phyloP scores from a whole-genome alignment of 1,140 invertebrate genomes.

The Dolichoris vasculosae region DNA sequence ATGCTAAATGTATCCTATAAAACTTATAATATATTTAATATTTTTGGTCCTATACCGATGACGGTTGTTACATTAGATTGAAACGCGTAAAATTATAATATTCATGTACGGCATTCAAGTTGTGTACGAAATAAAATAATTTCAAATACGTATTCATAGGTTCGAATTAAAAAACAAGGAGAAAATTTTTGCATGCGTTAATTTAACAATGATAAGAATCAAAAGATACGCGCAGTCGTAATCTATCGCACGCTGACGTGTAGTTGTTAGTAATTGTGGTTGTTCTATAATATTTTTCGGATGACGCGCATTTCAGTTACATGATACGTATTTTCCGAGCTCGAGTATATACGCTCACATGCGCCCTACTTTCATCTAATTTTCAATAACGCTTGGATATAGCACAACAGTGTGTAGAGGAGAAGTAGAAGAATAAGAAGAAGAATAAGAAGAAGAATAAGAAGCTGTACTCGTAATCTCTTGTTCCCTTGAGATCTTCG shows the following conservation, averaged over 20 bases:
- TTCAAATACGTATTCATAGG: too few relatives aligned
- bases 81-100: too few relatives aligned
- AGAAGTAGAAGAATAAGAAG: neutral
- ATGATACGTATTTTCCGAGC: neutral
- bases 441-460: neutral
- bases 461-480: neutral
- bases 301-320: neutral
- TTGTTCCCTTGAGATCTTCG: constrained; percentile 13
- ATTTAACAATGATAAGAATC: neutral
- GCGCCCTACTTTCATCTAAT: constrained; percentile 17
- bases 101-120: too few relatives aligned
- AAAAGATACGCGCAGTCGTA: neutral
- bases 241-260: neutral
- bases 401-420: neutral
- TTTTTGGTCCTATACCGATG: too few relatives aligned
- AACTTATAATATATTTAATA: too few relatives aligned
- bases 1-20: too few relatives aligned
- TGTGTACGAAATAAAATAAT: too few relatives aligned
- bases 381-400: neutral
- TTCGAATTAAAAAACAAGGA: too few relatives aligned
- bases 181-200: too few relatives aligned
- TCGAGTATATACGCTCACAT: neutral
- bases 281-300: neutral
- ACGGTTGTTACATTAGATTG: too few relatives aligned
- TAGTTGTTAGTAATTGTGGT: neutral